Evolutionary conservation across 2,113 vertebrate species (phyloP).

Genomic region (Lathamus discolor): DNA sequence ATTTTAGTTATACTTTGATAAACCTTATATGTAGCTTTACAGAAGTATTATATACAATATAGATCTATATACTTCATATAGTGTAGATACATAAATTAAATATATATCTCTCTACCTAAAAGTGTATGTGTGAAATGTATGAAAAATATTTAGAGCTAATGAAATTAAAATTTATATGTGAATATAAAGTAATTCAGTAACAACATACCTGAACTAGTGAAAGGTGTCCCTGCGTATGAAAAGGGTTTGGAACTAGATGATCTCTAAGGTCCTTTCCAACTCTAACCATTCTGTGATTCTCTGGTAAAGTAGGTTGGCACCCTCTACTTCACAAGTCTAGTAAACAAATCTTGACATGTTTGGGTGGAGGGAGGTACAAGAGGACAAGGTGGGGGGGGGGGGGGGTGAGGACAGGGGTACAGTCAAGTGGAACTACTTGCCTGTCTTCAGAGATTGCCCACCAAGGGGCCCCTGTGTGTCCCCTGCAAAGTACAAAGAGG

Average conservation of each 20-base stretch:
- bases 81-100: neutral
- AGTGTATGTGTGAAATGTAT: neutral
- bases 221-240: neutral
- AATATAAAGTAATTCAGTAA: neutral
- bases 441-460: neutral
- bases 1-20: neutral
- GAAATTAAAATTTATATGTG: neutral
- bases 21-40: neutral
- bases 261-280: neutral
- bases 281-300: neutral
- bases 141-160: neutral
- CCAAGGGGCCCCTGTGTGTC: too few relatives aligned
- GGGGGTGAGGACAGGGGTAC: neutral
- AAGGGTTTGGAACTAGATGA: neutral
- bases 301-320: neutral
- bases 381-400: neutral
- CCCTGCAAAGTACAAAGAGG: neutral
- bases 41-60: neutral
- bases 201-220: neutral
- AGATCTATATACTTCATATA: neutral
- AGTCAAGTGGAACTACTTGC: neutral
- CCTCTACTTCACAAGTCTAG: neutral
- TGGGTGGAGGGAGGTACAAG: neutral
- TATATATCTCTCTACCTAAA: neutral
- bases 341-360: neutral